Base-by-base conservation (phyloP, 92 coral and sea anemone species). In the Blastomussa wellsi region DNA sequence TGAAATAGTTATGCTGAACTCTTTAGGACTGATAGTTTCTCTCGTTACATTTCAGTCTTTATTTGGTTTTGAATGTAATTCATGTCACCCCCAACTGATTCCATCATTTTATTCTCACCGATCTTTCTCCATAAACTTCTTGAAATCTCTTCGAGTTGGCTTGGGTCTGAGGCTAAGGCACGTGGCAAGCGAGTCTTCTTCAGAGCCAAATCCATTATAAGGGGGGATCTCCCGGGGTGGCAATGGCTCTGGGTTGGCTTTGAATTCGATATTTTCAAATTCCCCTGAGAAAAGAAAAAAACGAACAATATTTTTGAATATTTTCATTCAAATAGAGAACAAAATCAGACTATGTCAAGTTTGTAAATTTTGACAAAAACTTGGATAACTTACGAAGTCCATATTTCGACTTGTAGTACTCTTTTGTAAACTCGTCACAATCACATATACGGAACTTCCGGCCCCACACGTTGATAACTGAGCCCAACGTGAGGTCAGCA, bases 101-200 rank as follows among this genome's bases (percentile, higher is more conserved):
- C 10, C 33, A 35, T 7, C 17, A n/a, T 39, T 78, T 4, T 29
- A 26, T 59, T 39, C 91, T 11, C 70, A 96, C 98, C 98, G 94
- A 94, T 96, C 98, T 89, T 96, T 96, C 69, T 96, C 95, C 98
- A 96, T 96, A 79, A 96, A 96, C 71, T 96, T 96, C 89, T 92
- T 95, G 86, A 96, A 96, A 81, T 96, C 98, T 79, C 98, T 84
- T 84, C 92, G 92, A 39, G 98, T 95, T 71, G 98, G 98, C 82
- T 96, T 96, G 19, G 98, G 98, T 52, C 95, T 92, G 70, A 96
- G 98, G 64, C 95, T 92, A 47, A 96, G 95, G 67, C 98, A 96
- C 31, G 95, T 88, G 65, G 96, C 94, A 57, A 96, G 90, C 1
- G 98, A 96, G 90, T 96, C 98, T 62, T 94, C 98, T 64, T 96